Conservation (phyloP, 2,797 vertebrate species). For the Molossus molossus region DNA sequence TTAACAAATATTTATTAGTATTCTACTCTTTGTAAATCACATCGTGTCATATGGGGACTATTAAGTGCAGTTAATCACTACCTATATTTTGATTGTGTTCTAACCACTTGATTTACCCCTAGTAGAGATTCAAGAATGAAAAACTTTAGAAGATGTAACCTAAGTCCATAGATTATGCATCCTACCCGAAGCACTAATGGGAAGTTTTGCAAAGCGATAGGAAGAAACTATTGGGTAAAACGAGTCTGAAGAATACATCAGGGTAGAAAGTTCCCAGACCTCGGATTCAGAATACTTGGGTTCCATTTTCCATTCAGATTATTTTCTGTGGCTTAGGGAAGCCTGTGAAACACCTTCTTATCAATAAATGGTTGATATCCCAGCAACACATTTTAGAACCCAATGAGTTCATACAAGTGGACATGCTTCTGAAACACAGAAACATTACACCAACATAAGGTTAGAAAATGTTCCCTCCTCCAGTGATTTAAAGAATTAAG, state of each 20-base stretch:
- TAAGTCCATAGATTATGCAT: background rate
- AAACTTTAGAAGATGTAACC: constrained; percentile 7
- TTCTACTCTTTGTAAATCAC: background rate
- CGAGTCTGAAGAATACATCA: background rate
- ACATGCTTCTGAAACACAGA: constrained; percentile 54
- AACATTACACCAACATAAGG: background rate
- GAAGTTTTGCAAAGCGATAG: constrained; percentile 16
- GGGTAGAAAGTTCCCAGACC: background rate
- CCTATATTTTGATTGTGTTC: constrained; percentile 14
- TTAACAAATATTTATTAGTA: constrained; percentile 9
- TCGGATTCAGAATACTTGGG: background rate
- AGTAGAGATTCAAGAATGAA: constrained; percentile 61
- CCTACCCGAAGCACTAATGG: background rate
- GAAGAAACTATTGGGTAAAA: constrained; percentile 16
- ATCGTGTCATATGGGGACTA: background rate
- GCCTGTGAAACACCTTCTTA: background rate
- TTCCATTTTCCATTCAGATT: background rate
- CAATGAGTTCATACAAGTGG: background rate
- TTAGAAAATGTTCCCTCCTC: constrained; percentile 42
- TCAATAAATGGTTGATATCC: background rate
- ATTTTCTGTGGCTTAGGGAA: background rate
- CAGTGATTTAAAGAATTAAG: constrained; percentile 69
- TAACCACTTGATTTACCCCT: background rate
- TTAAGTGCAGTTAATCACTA: background rate
- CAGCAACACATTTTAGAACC: constrained; percentile 13